phyloP scores from a whole-genome alignment of 2,888 invertebrate species.

The Parnassius smintheus region DNA sequence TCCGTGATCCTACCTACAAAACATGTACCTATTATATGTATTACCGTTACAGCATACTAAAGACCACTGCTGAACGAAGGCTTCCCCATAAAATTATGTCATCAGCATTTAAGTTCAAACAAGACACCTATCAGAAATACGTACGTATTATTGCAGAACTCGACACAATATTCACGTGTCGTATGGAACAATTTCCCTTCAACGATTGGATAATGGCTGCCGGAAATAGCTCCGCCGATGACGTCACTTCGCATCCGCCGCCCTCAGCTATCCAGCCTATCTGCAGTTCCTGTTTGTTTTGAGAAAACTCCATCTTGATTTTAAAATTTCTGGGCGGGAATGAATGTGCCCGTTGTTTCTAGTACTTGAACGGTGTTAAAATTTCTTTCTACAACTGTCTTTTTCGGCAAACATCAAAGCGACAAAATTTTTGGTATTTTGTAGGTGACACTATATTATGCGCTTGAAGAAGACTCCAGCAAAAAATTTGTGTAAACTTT shows the following conservation, averaged over 20 bases:
- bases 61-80: no score
- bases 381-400: no score
- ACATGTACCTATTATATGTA: no score
- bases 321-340: neutral
- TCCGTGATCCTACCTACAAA: no score
- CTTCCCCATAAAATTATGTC: no score
- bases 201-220: constrained; percentile 59
- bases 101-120: neutral
- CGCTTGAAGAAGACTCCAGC: no score
- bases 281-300: constrained; percentile 30
- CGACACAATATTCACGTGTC: constrained; percentile 16
- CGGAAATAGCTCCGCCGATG: constrained; percentile 62
- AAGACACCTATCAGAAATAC: neutral
- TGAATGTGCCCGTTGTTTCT: neutral
- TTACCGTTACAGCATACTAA: no score
- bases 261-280: constrained; percentile 36
- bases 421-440: no score
- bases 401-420: no score
- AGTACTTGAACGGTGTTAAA: no score
- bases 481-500: no score
- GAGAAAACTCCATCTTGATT: constrained; percentile 9
- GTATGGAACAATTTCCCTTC: constrained; percentile 50
- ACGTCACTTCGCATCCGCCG: constrained; percentile 51
- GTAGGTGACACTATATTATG: no score
- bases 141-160: neutral